Base-by-base conservation (phyloP, 2,797 vertebrate species). In the Scarus forsteni region DNA sequence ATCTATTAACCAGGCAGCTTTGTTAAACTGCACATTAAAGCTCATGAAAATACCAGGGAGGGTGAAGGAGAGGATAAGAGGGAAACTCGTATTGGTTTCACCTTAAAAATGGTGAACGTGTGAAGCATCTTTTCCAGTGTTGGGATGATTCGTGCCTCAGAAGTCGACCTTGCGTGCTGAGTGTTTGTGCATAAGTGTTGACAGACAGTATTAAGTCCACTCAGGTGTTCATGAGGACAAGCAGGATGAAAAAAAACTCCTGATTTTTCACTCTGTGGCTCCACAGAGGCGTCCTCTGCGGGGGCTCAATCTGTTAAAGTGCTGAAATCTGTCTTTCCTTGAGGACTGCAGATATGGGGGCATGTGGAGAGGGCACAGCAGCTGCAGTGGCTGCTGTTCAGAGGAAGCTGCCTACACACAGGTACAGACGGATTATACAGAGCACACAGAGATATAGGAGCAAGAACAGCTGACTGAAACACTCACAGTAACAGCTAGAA, bases 271-370 rank as follows among this genome's bases (percentile, higher is more conserved):
- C 67, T 67, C 66, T 46, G 34, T 46, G 34, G 27, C 46, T 73
- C 71, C 70, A 71, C 55, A 63, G 69, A 66, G 58, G 52, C 36
- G 57, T 70, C 75, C 81, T 88, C 87, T 87, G 76, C 74, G 61
- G 88, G 88, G 77, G 73, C 83, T 87, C 78, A 60, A 68, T 16
- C 66, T 76, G 77, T 80, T 89, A 91, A 93, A 92, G 72, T 93
- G 92, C 93, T 93, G 93, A 94, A 94, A 91, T 91, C 75, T 88
- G n/a, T 70, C 67, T 91, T 93, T 93, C 84, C 89, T 91, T 53
- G 53, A 91, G 84, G 85, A 91, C 92, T 92, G 94, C 93, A 90
- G 89, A 82, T 81, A 60, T 50, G 85, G 86, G 83, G 60, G 75
- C 80, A 84, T 70, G 66, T 85, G 84, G 77, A 86, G 81, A 89